Evolutionary conservation across 2,888 invertebrate genomes (phyloP).

Genomic region (Sphaerophoria rueppellii): DNA sequence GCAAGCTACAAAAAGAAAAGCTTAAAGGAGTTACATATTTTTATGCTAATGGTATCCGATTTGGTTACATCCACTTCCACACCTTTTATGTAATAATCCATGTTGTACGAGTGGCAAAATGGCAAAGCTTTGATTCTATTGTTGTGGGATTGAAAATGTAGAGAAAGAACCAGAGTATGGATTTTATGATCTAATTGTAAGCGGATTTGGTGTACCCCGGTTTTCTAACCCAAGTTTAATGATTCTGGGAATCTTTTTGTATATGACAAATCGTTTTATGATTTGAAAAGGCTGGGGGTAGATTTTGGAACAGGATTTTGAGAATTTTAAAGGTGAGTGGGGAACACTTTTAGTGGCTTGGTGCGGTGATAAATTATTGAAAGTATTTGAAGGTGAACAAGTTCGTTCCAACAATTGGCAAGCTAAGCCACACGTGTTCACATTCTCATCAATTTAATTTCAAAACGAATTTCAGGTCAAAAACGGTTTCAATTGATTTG

Average conservation of each 20-base stretch:
- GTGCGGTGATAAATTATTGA: too few relatives aligned
- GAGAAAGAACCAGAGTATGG: constrained; percentile 3
- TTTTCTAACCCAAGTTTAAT: neutral
- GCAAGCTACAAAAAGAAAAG: constrained; percentile 14
- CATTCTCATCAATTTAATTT: too few relatives aligned
- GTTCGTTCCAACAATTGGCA: too few relatives aligned
- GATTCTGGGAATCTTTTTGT: constrained; percentile 5
- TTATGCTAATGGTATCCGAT: constrained; percentile 64
- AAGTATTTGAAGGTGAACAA: too few relatives aligned
- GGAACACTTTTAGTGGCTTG: too few relatives aligned
- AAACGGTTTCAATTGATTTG: too few relatives aligned
- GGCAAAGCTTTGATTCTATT: constrained; percentile 35
- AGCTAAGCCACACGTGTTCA: too few relatives aligned
- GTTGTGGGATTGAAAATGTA: constrained; percentile 12
- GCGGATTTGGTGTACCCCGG: constrained; percentile 31
- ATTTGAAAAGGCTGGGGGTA: neutral
- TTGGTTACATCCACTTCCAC: constrained; percentile 26
- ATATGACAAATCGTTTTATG: constrained; percentile 31
- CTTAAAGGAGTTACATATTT: constrained; percentile 54
- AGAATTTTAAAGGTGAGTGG: neutral
- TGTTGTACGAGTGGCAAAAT: neutral
- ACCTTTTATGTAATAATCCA: constrained; percentile 21
- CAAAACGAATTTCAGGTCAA: too few relatives aligned
- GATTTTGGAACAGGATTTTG: neutral
- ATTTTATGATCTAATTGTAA: constrained; percentile 49